Conservation (phyloP, 2,888 invertebrate genomes). For the Limnephilus lunatus region DNA sequence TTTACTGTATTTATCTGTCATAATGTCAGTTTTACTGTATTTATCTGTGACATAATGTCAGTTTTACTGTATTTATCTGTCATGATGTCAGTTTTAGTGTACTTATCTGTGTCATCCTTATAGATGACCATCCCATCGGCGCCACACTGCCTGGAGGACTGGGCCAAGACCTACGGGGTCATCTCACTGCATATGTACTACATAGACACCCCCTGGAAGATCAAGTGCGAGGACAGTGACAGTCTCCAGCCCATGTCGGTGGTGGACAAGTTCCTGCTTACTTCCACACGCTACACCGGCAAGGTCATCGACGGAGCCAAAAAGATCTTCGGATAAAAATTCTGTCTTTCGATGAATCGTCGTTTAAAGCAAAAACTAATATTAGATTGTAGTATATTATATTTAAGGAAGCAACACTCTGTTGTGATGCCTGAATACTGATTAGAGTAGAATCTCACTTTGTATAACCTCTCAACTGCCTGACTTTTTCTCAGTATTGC, state of each 20-base stretch:
- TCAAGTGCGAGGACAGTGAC: slow-evolving; percentile 69
- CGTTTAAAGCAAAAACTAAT: background rate
- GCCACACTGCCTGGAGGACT: slow-evolving; percentile 70
- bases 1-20: no score
- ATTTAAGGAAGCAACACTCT: background rate
- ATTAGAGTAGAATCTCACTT: background rate
- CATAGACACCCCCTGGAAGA: slow-evolving; percentile 71
- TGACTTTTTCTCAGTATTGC: no score
- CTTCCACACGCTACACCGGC: slow-evolving; percentile 70
- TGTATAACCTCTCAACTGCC: no score
- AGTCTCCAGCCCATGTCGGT: slow-evolving; percentile 68
- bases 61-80: no score
- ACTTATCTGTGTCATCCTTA: background rate
- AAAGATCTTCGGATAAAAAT: slow-evolving; percentile 68
- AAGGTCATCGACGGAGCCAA: slow-evolving; percentile 70
- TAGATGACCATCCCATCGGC: slow-evolving; percentile 70
- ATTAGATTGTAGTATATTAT: background rate
- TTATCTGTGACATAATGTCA: no score
- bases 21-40: no score
- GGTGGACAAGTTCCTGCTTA: slow-evolving; percentile 66
- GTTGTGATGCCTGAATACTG: background rate
- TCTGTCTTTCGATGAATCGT: background rate
- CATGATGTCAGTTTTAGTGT: no score
- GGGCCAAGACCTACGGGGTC: slow-evolving; percentile 68
- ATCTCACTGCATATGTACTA: slow-evolving; percentile 72